These are phyloP conservation scores for Nineta flava DNA, from an alignment of 2,888 invertebrate species.

Conservation along the genomic window DNA sequence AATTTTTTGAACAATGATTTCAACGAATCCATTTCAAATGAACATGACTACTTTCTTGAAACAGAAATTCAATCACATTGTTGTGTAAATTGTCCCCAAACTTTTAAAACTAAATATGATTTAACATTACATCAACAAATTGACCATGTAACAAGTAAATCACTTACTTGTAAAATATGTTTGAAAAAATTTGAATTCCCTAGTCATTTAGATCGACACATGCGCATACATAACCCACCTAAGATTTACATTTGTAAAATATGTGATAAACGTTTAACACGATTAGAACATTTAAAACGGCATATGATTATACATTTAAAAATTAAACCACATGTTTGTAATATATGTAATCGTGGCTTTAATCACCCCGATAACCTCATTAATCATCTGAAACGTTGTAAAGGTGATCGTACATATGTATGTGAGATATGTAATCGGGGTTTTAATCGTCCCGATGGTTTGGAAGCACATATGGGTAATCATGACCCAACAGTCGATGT, in stretches of 20 bases:
- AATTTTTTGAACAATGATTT: background rate
- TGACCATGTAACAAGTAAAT: background rate
- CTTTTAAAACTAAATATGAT: background rate
- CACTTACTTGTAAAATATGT: constrained; percentile 2
- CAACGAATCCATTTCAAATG: background rate
- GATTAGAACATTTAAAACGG: constrained; percentile 26
- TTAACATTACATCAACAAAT: background rate
- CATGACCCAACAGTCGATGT: constrained; percentile 1
- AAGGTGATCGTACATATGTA: constrained; percentile 18
- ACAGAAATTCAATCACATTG: background rate
- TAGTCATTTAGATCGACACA: constrained; percentile 2
- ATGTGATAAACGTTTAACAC: constrained; percentile 26
- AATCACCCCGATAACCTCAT: constrained; percentile 25
- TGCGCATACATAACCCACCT: constrained; percentile 1
- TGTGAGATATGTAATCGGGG: constrained; percentile 5
- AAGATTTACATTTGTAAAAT: constrained; percentile 25
- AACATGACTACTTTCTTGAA: background rate
- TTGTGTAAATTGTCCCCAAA: background rate
- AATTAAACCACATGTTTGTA: constrained; percentile 26
- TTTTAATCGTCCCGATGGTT: constrained; percentile 1
- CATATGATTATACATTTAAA: constrained; percentile 27
- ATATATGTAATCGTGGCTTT: constrained; percentile 26
- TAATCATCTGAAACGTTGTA: constrained; percentile 24
- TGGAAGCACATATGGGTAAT: constrained; percentile 3
- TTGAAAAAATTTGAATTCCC: background rate